A percentile compares a stretch with the other conserved stretches of the same genome.
phyloP scores from a whole-genome alignment of 2,797 vertebrate genomes.

The Falco berigora region DNA sequence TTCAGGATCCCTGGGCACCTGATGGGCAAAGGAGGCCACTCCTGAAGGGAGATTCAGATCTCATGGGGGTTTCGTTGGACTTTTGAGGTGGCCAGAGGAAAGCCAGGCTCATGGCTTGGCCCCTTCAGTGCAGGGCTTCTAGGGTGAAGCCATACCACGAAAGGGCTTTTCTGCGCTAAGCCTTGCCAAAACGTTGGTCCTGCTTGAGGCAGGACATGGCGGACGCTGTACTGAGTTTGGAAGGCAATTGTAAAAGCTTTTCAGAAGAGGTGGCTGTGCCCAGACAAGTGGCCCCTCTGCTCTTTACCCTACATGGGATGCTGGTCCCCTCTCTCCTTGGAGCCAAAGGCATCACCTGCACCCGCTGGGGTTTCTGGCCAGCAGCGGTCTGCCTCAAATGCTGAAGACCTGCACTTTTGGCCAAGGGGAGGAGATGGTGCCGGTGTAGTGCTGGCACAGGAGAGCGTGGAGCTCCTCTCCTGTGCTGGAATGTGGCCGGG shows the following conservation, averaged over 20 bases:
- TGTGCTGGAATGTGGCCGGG: background rate
- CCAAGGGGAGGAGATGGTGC: background rate
- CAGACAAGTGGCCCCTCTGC: background rate
- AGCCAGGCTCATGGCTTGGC: background rate
- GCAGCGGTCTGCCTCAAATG: background rate
- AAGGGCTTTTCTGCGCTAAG: background rate
- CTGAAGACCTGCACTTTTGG: background rate
- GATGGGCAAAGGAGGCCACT: background rate
- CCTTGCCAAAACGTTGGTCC: background rate
- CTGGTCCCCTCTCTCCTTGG: background rate
- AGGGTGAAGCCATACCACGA: background rate
- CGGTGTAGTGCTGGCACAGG: background rate
- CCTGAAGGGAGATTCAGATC: background rate
- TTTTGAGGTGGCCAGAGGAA: background rate
- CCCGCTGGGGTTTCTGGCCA: accelerated
- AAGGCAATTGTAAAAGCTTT: background rate
- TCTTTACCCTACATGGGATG: background rate
- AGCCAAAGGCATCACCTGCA: background rate
- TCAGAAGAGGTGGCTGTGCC: background rate
- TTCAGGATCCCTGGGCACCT: background rate
- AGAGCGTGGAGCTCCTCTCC: background rate
- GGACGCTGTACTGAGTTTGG: background rate
- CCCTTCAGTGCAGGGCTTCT: background rate
- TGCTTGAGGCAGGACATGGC: background rate
- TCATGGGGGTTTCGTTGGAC: background rate